Conservation (phyloP, 1,140 invertebrate genomes). For the Drosophila lini region DNA sequence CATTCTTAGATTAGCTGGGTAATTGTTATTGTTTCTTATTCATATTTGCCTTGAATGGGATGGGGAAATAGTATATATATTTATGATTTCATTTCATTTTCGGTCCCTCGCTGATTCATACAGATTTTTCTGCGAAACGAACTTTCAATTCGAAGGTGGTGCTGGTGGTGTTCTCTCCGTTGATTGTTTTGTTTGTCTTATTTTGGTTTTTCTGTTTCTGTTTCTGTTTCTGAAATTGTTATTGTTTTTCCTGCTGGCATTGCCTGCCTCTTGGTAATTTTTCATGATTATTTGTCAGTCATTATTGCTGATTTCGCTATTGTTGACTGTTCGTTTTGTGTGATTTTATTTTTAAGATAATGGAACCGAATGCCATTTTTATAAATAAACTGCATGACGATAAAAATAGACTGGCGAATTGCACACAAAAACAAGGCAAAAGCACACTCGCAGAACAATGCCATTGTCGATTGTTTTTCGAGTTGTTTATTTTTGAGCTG, state of each 20-base stretch:
- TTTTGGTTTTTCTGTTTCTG: slow-evolving; percentile 20
- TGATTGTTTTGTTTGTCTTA: slow-evolving; percentile 59
- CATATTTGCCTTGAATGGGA: slow-evolving; percentile 13
- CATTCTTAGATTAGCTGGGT: slow-evolving; percentile 38
- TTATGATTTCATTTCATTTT: slow-evolving; percentile 28
- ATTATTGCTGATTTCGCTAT: slow-evolving; percentile 49
- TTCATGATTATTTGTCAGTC: slow-evolving; percentile 71
- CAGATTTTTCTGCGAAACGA: slow-evolving; percentile 65
- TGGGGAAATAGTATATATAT: slow-evolving; percentile 7
- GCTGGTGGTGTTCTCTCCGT: slow-evolving; percentile 40
- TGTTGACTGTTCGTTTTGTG: slow-evolving; percentile 46
- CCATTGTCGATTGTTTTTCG: slow-evolving; percentile 53
- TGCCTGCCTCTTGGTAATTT: slow-evolving; percentile 63
- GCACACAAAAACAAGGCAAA: slow-evolving; percentile 53
- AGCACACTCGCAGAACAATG: slow-evolving; percentile 54
- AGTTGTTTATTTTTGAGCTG: slow-evolving; percentile 31
- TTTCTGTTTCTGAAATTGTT: slow-evolving; percentile 29
- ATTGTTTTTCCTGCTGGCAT: slow-evolving; percentile 35
- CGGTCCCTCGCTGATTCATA: slow-evolving; percentile 47
- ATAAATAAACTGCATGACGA: slow-evolving; percentile 77
- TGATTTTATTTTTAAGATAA: slow-evolving; percentile 65
- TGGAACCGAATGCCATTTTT: slow-evolving; percentile 72
- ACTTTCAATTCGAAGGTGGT: slow-evolving; percentile 59
- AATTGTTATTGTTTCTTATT: slow-evolving; percentile 37
- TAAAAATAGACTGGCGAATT: slow-evolving; percentile 70